Evolutionary conservation across 1,140 invertebrate species (phyloP).

Genomic region (Lepidurus apus): DNA sequence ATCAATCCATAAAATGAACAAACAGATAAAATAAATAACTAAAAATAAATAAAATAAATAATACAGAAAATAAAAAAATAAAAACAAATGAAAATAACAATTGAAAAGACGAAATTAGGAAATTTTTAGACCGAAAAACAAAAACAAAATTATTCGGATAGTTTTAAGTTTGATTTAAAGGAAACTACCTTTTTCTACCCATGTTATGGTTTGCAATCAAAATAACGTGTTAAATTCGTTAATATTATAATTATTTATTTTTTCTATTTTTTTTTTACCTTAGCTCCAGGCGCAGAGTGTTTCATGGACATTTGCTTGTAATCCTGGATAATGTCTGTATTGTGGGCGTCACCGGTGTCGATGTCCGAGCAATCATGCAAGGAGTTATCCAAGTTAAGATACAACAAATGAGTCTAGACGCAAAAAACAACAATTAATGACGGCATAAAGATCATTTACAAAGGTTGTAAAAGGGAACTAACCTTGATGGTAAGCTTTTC

Average conservation of each 20-base stretch:
- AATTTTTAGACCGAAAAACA: not conserved
- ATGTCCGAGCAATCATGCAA: constrained; percentile 73
- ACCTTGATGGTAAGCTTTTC: constrained; percentile 52
- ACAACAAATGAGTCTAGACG: constrained; percentile 65
- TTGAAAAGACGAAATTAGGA: not conserved
- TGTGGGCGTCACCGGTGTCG: constrained; percentile 58
- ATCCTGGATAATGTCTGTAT: constrained; percentile 72
- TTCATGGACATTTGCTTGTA: constrained; percentile 66
- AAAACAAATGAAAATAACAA: not conserved
- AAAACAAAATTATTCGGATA: not conserved
- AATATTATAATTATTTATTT: constrained; percentile 5
- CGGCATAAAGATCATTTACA: not conserved
- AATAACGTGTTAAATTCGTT: constrained; percentile 20
- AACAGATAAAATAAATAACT: not conserved
- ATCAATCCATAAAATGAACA: not conserved
- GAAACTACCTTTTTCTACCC: constrained; percentile 13
- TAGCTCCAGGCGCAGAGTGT: constrained; percentile 42
- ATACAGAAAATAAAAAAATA: not conserved
- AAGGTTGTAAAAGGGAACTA: constrained; percentile 27
- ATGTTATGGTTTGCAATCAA: not conserved
- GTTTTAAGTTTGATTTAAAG: not conserved
- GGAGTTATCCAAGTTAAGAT: constrained; percentile 65
- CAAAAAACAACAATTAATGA: constrained; percentile 31
- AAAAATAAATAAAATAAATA: not conserved
- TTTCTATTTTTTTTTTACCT: constrained; percentile 38